These are phyloP conservation scores for Eupithecia subfuscata DNA, from an alignment of 2,888 invertebrate species.

Conservation along the genomic window DNA sequence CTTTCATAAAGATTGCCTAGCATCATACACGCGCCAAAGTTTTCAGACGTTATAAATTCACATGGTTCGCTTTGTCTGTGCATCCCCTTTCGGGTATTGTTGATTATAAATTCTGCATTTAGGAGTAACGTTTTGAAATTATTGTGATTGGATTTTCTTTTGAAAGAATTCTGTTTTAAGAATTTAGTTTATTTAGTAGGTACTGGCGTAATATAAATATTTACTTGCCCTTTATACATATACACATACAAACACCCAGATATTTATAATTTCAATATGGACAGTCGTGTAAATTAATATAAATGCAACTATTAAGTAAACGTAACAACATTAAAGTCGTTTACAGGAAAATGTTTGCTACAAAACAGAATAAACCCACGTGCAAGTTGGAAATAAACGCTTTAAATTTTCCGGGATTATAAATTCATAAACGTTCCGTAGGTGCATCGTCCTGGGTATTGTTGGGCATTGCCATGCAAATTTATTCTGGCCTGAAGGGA, in stretches of 20 bases:
- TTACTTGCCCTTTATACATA: too few relatives aligned
- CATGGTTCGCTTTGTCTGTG: slow-evolving; percentile 26
- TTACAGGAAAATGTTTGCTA: neutral
- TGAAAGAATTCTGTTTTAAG: neutral
- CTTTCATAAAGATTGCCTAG: slow-evolving; percentile 26
- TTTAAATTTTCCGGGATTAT: slow-evolving; percentile 15
- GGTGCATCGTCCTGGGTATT: slow-evolving; percentile 31
- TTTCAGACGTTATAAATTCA: slow-evolving; percentile 40
- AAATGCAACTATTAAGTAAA: neutral
- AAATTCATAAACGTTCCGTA: slow-evolving; percentile 42
- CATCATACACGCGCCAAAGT: slow-evolving; percentile 19
- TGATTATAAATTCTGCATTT: slow-evolving; percentile 1
- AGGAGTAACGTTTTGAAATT: neutral
- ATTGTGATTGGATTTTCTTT: slow-evolving; percentile 5
- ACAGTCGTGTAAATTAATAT: neutral
- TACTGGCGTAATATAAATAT: too few relatives aligned
- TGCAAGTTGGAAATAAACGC: slow-evolving; percentile 9
- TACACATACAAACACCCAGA: too few relatives aligned
- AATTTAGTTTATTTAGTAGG: too few relatives aligned
- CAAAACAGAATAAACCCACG: neutral
- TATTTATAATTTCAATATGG: neutral
- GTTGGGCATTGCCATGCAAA: slow-evolving; percentile 50
- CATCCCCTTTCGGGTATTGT: slow-evolving; percentile 14
- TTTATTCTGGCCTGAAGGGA: slow-evolving; percentile 49
- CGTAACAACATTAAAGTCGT: neutral